A percentile compares a stretch with the other conserved stretches of the same genome.
phyloP scores from a whole-genome alignment of 2,888 invertebrate species.

The Tachina fera region DNA sequence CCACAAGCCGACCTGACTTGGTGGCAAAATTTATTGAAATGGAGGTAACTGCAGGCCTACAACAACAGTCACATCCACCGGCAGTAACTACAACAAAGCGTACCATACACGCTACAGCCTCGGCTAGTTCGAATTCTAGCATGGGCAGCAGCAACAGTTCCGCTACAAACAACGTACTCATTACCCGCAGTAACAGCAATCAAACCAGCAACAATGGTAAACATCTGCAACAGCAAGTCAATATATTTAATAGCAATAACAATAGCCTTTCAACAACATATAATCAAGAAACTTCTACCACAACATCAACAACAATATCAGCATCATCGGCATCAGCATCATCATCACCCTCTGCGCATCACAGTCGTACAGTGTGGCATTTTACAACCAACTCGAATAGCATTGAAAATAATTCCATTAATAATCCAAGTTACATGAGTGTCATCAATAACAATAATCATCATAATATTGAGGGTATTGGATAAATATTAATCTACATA shows the following conservation, averaged over 20 bases:
- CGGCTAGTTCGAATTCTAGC: constrained; percentile 72
- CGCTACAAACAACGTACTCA: constrained; percentile 67
- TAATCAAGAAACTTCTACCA: constrained; percentile 73
- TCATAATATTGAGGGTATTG: constrained; percentile 79
- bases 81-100: constrained; percentile 66
- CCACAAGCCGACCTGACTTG: constrained; percentile 73
- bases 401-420: constrained; percentile 81
- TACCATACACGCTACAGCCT: constrained; percentile 66
- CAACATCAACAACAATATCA: constrained; percentile 51
- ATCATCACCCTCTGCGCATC: constrained; percentile 56
- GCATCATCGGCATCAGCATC: constrained; percentile 72
- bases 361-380: constrained; percentile 83
- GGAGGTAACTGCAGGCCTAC: constrained; percentile 72
- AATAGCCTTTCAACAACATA: constrained; percentile 56
- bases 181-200: constrained; percentile 71
- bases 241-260: constrained; percentile 52
- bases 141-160: constrained; percentile 76
- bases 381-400: constrained; percentile 74
- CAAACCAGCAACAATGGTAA: constrained; percentile 72
- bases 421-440: constrained; percentile 83
- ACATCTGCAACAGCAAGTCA: constrained; percentile 73
- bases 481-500: constrained; percentile 73
- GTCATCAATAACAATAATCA: constrained; percentile 78
- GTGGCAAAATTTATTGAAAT: constrained; percentile 79
- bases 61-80: constrained; percentile 51